Evolutionary conservation across 2,888 invertebrate genomes (phyloP).

Genomic region (Tiliacea aurago): DNA sequence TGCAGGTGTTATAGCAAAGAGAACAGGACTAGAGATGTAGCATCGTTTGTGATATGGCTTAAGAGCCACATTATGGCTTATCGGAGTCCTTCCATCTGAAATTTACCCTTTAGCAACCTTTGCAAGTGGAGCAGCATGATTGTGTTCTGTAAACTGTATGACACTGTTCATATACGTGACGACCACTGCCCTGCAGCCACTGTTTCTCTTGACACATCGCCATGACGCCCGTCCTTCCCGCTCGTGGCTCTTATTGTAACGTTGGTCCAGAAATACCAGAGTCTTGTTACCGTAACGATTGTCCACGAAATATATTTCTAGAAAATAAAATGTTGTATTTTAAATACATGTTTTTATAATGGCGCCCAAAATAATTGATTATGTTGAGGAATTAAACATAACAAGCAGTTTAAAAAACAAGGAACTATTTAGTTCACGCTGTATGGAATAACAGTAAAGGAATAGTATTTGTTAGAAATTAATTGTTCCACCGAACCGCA

Average conservation of each 20-base stretch:
- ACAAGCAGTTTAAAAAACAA: not conserved
- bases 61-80: not conserved
- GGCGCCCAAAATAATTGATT: not conserved
- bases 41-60: not conserved
- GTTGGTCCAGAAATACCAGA: constrained; percentile 66
- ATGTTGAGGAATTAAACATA: not conserved
- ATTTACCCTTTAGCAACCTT: not conserved
- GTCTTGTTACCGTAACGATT: constrained; percentile 63
- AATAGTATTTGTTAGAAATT: not conserved
- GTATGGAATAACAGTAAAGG: not conserved
- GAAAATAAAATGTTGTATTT: constrained; percentile 6
- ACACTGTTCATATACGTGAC: constrained; percentile 59
- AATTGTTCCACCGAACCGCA: too few species aligned
- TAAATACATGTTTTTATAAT: not conserved
- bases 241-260: constrained; percentile 67
- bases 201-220: constrained; percentile 71
- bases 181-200: constrained; percentile 65
- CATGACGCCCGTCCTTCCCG: constrained; percentile 64
- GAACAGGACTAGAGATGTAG: not conserved
- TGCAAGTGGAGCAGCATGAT: constrained; percentile 37
- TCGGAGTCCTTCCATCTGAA: too few species aligned
- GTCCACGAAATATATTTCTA: constrained; percentile 23
- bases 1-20: too few species aligned
- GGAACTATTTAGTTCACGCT: not conserved
- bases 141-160: constrained; percentile 50